Conservation (phyloP, 2,888 invertebrate species). For the Poecilus cupreus region DNA sequence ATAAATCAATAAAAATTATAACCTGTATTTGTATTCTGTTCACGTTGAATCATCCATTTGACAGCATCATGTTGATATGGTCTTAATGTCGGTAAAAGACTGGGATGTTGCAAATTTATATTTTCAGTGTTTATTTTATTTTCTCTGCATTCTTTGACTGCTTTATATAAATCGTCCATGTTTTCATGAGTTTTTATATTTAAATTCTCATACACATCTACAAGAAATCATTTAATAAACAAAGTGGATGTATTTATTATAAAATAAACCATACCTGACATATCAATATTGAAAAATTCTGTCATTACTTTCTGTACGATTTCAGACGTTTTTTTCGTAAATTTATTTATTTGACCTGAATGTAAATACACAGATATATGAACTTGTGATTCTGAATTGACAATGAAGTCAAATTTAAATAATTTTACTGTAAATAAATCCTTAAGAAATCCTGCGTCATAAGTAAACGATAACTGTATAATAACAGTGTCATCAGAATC, state of each 20-base stretch:
- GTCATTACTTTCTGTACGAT: slow-evolving; percentile 65
- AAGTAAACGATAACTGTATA: slow-evolving; percentile 63
- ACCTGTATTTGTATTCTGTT: slow-evolving; percentile 68
- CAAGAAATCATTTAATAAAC: too few species aligned
- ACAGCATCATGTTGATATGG: slow-evolving; percentile 81
- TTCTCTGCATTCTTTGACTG: slow-evolving; percentile 37
- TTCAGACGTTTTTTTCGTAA: slow-evolving; percentile 64
- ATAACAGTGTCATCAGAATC: slow-evolving; percentile 60
- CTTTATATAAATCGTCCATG: slow-evolving; percentile 56
- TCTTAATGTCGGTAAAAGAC: slow-evolving; percentile 76
- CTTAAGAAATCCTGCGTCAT: slow-evolving; percentile 65
- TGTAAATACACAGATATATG: slow-evolving; percentile 66
- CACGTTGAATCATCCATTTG: slow-evolving; percentile 81
- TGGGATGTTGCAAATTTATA: slow-evolving; percentile 69
- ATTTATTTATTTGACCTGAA: slow-evolving; percentile 66
- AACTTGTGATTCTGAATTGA: slow-evolving; percentile 63
- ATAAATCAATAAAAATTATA: background rate
- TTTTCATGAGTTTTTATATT: slow-evolving; percentile 60
- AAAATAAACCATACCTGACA: slow-evolving; percentile 54
- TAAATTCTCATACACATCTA: slow-evolving; percentile 60
- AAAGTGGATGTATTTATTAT: background rate
- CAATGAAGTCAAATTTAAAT: slow-evolving; percentile 66
- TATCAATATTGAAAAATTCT: slow-evolving; percentile 64
- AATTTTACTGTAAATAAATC: slow-evolving; percentile 66
- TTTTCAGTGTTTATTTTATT: background rate